These are phyloP conservation scores for Globodera rostochiensis DNA, from an alignment of 1,140 invertebrate species.

Conservation along the genomic window DNA sequence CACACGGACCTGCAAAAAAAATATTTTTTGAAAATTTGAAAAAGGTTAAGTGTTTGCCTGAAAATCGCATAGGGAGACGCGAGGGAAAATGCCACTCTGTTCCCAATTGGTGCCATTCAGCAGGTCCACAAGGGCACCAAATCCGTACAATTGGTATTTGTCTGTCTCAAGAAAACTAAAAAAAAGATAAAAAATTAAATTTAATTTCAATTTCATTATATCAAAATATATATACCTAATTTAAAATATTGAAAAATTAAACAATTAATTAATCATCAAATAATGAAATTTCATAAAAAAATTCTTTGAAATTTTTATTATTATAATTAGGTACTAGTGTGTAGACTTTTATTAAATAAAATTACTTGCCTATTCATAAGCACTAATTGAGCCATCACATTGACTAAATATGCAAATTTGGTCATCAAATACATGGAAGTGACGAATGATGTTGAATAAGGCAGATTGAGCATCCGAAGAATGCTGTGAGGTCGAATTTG, in stretches of 20 bases:
- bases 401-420: constrained; percentile 46
- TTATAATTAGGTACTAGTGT: not conserved
- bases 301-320: too few relatives aligned
- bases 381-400: constrained; percentile 40
- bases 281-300: too few relatives aligned
- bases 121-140: constrained; percentile 53
- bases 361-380: constrained; percentile 44
- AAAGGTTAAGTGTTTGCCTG: constrained; percentile 65
- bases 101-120: constrained; percentile 58
- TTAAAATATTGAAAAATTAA: too few relatives aligned
- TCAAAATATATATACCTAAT: too few relatives aligned
- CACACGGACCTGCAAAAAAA: constrained; percentile 51
- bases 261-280: too few relatives aligned
- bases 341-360: too few relatives aligned
- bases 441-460: constrained; percentile 55
- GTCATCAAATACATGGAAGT: constrained; percentile 58
- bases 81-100: constrained; percentile 67
- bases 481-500: constrained; percentile 52
- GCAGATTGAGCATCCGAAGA: constrained; percentile 52
- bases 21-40: constrained; percentile 66
- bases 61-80: constrained; percentile 69
- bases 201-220: not conserved
- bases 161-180: constrained; percentile 51
- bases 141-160: constrained; percentile 51
- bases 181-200: not conserved